Base-by-base conservation (phyloP, 2,113 vertebrate species). In the Piprites chloris region DNA sequence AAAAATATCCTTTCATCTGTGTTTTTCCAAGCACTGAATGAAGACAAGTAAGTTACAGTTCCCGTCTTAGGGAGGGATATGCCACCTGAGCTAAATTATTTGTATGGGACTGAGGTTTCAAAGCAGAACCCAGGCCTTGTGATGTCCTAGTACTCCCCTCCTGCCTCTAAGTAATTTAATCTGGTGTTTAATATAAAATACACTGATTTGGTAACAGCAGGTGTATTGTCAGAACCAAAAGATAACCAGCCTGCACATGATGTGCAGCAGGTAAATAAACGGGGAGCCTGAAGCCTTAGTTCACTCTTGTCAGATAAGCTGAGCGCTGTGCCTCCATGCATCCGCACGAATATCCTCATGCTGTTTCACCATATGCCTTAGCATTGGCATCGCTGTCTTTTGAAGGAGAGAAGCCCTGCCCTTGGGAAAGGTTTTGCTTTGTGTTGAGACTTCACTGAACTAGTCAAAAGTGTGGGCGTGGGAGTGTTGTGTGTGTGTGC, bases 311-410 rank as follows among this genome's bases (percentile, higher is more conserved):
- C 27, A 30, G 42, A 15, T 22, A 49, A 67, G 52, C 56, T 15
- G 65, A 90, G 30, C 2, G 3, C 46, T 62, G 0, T 21, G 63
- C 67, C 72, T 49, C 55, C 30, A 9, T 89, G 61, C 77, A 52
- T 73, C 72, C 4, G 0, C 0, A 1, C 66, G 84, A 53, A 55
- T 85, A 41, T 85, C 65, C 68, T 86, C 95, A 77, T 4, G 61
- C 95, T 97, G 95, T 39, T 71, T 93, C 27, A 21, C 94, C 89
- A 74, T 95, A 80, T 97, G 94, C 79, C 92, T 89, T 21, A 39
- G 52, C 27, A 6, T 33, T 74, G 47, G 46, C 72, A 26, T 53
- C 20, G n/a, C 50, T 81, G 27, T 20, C 62, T 42, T 46, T 13
- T 41, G 50, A 33, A 92, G 67, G n/a, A 79, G 56, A 87, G 50